phyloP scores from a whole-genome alignment of 2,888 invertebrate genomes.

The Rhogogaster chlorosoma region DNA sequence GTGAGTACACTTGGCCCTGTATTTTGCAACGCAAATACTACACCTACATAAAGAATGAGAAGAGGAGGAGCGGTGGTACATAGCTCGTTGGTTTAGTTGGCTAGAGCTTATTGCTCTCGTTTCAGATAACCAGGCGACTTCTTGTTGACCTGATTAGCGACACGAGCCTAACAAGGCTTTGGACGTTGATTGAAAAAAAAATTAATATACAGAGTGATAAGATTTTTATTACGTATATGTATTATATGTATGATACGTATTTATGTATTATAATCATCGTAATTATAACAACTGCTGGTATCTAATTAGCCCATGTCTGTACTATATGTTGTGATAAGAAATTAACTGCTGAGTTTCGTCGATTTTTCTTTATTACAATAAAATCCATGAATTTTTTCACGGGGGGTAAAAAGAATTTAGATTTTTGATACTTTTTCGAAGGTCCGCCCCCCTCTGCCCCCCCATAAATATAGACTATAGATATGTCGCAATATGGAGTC shows the following conservation, averaged over 20 bases:
- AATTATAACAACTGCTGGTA: background rate
- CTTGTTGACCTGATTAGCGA: conserved; percentile 19
- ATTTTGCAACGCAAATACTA: conserved; percentile 19
- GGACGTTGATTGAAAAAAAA: conserved; percentile 22
- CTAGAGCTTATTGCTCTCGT: conserved; percentile 32
- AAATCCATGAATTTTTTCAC: background rate
- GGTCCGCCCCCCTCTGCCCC: background rate
- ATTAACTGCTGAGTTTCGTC: background rate
- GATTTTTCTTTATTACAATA: background rate
- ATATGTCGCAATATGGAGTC: background rate
- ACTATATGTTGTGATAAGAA: background rate
- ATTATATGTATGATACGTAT: too few species aligned
- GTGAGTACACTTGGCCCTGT: conserved; percentile 26
- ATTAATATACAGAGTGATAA: background rate
- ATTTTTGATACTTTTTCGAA: background rate
- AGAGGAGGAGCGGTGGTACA: background rate
- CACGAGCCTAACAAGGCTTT: background rate
- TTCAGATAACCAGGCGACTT: conserved; percentile 26
- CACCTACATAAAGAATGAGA: background rate
- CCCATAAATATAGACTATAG: background rate
- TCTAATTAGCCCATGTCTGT: background rate
- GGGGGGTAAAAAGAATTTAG: background rate
- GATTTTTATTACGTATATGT: too few species aligned
- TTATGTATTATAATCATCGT: background rate
- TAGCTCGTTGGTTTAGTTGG: conserved; percentile 13